Base-by-base conservation (phyloP, 2,113 vertebrate genomes). In the Vidua chalybeata region DNA sequence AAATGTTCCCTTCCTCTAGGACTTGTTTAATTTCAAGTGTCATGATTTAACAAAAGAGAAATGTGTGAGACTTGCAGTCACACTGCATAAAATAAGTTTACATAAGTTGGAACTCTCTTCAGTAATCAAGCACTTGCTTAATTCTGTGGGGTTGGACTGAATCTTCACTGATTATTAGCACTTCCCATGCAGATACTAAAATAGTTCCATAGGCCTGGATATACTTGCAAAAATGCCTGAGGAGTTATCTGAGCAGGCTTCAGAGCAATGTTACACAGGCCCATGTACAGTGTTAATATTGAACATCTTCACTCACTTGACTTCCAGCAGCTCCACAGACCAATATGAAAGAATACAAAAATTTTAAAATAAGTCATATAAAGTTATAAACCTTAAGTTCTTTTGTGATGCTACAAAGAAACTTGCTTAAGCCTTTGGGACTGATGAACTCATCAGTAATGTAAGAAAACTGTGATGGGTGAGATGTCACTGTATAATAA, bases 31-130 rank as follows among this genome's bases (percentile, higher is more conserved):
- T 82, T 81, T 33, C 64, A 94, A 93, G 89, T 31, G 66, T 33
- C 89, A 82, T 2, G 55, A 63, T 82, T 93, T 92, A 94, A 87
- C 86, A 35, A 67, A 94, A 77, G 69, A 49, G 45, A 82, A 85
- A 87, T 1, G 71, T 93, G 89, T 45, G 81, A 97, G 94, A 97
- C 93, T 90, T 87, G 81, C 67, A 93, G 78, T 89, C 94, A 90
- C 94, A 69, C 84, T 73, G 89, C 69, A 93, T 95, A 85, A 96
- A 82, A 14, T 37, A 89, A 78, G 10, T 87, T 84, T 87, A 87
- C 7, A 0, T 79, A 82, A 93, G 9, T 4, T 73, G 41, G 62
- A 87, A 73, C 46, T 73, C 75, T 90, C 63, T 63, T 74, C 9
- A 77, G 84, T 37, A 95, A 72, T 77, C 49, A 76, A 41, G 43